Evolutionary conservation across 2,888 invertebrate genomes (phyloP).

Genomic region (Criorhina ranunculi): DNA sequence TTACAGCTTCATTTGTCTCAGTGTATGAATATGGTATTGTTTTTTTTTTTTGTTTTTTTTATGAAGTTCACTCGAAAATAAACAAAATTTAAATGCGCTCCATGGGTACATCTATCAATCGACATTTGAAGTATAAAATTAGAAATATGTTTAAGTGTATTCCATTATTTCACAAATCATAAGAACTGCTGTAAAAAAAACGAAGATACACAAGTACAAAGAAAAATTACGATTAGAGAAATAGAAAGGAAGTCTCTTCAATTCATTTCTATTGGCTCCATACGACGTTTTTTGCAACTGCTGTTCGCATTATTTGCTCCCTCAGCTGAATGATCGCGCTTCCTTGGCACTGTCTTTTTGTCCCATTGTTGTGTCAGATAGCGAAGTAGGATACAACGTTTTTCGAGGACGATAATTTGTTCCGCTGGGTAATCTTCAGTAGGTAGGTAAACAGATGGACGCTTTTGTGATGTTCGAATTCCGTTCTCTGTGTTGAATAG

Average conservation of each 20-base stretch:
- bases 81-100: constrained; percentile 63
- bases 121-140: constrained; percentile 65
- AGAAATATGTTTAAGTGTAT: constrained; percentile 64
- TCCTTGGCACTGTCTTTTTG: constrained; percentile 88
- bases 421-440: constrained; percentile 97
- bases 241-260: constrained; percentile 69
- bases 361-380: constrained; percentile 98
- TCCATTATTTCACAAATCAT: constrained; percentile 63
- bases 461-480: constrained; percentile 91
- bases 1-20: constrained; percentile 39
- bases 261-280: constrained; percentile 81
- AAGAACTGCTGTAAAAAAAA: constrained; percentile 42
- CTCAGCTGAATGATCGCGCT: constrained; percentile 80
- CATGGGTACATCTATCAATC: constrained; percentile 41
- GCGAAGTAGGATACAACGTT: constrained; percentile 95
- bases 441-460: constrained; percentile 95
- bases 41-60: constrained; percentile 30
- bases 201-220: constrained; percentile 21
- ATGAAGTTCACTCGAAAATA: constrained; percentile 50
- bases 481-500: constrained; percentile 95
- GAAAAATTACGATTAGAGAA: constrained; percentile 30
- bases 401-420: constrained; percentile 98
- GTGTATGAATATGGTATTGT: constrained; percentile 25
- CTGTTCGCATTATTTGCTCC: constrained; percentile 77
- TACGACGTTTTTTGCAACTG: constrained; percentile 83